These are phyloP conservation scores for Hyles euphorbiae DNA, from an alignment of 1,140 invertebrate genomes.

Conservation along the genomic window DNA sequence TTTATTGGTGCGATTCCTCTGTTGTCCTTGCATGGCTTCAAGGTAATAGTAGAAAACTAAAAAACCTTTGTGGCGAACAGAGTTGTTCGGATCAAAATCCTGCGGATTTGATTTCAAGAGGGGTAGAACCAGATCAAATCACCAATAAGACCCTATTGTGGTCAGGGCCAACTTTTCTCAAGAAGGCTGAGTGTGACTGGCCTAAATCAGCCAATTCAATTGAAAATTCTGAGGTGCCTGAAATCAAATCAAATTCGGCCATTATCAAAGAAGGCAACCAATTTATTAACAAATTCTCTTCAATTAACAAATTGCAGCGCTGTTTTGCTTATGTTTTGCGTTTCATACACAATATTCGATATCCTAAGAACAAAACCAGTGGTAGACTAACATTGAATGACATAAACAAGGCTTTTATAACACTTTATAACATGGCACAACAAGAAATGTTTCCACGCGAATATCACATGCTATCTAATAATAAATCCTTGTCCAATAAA, in stretches of 20 bases:
- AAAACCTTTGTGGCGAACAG: constrained; percentile 10
- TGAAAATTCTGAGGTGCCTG: background rate
- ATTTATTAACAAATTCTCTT: too few relatives aligned
- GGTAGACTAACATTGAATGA: too few relatives aligned
- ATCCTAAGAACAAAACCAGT: too few relatives aligned
- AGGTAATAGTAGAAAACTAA: constrained; percentile 1
- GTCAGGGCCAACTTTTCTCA: constrained; percentile 7
- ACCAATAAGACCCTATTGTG: constrained; percentile 7
- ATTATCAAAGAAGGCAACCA: too few relatives aligned
- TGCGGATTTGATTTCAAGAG: constrained; percentile 15
- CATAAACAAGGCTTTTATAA: too few relatives aligned
- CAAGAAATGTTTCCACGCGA: constrained; percentile 1
- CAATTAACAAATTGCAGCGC: too few relatives aligned
- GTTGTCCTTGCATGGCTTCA: constrained; percentile 12
- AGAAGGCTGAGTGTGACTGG: too few relatives aligned
- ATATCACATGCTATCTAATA: constrained; percentile 1
- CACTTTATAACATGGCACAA: constrained; percentile 3
- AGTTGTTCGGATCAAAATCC: constrained; percentile 7
- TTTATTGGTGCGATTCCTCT: constrained; percentile 12
- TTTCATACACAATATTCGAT: too few relatives aligned
- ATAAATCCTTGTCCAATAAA: constrained; percentile 2
- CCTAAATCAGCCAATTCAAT: background rate
- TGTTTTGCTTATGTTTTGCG: too few relatives aligned
- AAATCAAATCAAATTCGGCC: too few relatives aligned
- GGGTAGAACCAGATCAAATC: background rate